phyloP scores from a whole-genome alignment of 2,113 vertebrate genomes.

The Nesoenas mayeri region DNA sequence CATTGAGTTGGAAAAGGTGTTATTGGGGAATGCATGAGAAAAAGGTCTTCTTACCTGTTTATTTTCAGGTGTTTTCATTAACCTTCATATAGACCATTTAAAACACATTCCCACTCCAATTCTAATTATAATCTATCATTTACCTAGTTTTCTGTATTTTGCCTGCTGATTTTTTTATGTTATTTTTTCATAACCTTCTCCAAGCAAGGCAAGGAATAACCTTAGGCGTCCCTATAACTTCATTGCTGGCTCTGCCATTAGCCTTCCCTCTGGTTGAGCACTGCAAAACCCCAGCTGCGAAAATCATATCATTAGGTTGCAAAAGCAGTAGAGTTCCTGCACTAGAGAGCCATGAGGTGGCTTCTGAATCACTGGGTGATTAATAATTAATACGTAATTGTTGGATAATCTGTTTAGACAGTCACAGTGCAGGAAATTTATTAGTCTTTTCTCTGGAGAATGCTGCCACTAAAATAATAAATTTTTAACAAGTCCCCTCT shows the following conservation, averaged over 20 bases:
- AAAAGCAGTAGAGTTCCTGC: constrained; percentile 2
- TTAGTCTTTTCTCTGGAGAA: neutral
- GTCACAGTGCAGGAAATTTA: neutral
- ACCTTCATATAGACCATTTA: neutral
- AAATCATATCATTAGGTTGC: constrained; percentile 32
- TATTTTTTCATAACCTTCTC: neutral
- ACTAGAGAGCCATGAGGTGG: neutral
- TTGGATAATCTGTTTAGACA: constrained; percentile 27
- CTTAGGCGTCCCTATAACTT: neutral
- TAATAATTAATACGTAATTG: constrained; percentile 47
- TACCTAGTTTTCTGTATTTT: neutral
- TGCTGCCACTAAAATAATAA: neutral
- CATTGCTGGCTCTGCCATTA: neutral
- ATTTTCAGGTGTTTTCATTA: neutral
- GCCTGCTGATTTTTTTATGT: neutral
- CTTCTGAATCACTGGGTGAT: constrained; percentile 21
- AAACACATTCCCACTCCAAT: neutral
- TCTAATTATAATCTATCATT: neutral
- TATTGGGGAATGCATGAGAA: neutral
- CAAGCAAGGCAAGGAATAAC: neutral
- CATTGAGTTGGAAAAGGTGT: neutral
- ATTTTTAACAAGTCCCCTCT: neutral
- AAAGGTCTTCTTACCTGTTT: neutral
- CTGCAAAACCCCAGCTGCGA: neutral
- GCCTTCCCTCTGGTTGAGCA: neutral